Evolutionary conservation across 1,140 invertebrate species (phyloP), one percentile per base, ranked within the genome.

Genomic region (Brachionus sp.): DNA sequence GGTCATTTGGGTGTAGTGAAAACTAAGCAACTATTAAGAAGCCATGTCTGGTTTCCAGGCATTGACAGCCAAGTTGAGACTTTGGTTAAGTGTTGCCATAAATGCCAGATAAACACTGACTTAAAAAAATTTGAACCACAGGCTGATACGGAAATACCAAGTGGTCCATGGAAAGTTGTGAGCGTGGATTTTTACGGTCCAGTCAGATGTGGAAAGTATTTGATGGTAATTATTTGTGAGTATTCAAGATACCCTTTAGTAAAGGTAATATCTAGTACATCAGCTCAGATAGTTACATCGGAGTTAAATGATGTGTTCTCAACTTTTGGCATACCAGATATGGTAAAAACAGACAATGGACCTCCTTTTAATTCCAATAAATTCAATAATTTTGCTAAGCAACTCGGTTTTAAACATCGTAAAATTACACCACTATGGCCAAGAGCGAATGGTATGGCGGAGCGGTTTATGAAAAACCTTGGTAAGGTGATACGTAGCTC

Each of bases 171-270:
- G 85, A 46, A 42, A 85, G 33, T 85, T 84, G n/a, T 87, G 7
- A 77, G 75, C 29, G 83, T 86, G 13, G 87, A 87, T 77, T 86
- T 86, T 83, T 85, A 84, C 66, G 86, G 86, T 39, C 85, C 85
- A n/a, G 42, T 87, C 3, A 86, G 85, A 39, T 83, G 37, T 25
- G 85, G 84, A 23, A 77, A 53, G 33, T 85, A 85, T 68, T 75
- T 87, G n/a, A 64, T 86, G 19, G 87, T 86, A 9, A 57, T 87
- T 5, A 84, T 85, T 7, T 85, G 87, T 84, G 85, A 87, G 53
- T 86, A 85, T 33, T 86, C 86, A 10, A 50, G 85, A 70, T 87
- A 86, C 73, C 85, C 86, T 7, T 84, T 86, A 4, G 85, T 87
- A 10, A 85, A 86, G 82, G 80, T 85, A 13, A 80, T 85, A 10